Evolutionary conservation across 1,140 invertebrate genomes (phyloP).

Genomic region (Danaus plexippus): DNA sequence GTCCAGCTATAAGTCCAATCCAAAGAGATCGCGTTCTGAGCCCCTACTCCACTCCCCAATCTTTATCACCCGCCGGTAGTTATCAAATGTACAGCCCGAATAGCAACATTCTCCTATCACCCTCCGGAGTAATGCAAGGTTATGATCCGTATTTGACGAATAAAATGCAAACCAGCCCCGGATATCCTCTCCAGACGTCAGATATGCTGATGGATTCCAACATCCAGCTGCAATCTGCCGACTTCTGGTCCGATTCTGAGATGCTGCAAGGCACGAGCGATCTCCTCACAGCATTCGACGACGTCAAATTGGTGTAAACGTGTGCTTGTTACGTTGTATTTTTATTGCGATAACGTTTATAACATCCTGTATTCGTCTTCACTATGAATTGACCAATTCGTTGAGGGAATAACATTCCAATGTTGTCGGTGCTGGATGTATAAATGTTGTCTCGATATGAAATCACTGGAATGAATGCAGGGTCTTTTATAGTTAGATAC

Average conservation of each 20-base stretch:
- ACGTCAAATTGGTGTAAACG: slow-evolving; percentile 44
- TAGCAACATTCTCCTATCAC: slow-evolving; percentile 37
- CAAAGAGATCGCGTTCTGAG: slow-evolving; percentile 50
- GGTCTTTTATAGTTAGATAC: slow-evolving; percentile 35
- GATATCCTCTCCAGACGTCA: slow-evolving; percentile 33
- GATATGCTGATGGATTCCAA: slow-evolving; percentile 46
- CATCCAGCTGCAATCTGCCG: slow-evolving; percentile 34
- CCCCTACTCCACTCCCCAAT: slow-evolving; percentile 55
- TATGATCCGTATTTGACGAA: slow-evolving; percentile 54
- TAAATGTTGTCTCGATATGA: slow-evolving; percentile 22
- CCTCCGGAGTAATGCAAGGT: slow-evolving; percentile 38
- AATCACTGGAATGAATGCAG: slow-evolving; percentile 57
- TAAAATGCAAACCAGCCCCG: slow-evolving; percentile 56
- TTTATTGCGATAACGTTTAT: neutral
- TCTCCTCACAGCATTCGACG: slow-evolving; percentile 54
- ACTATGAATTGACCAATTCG: too few species aligned
- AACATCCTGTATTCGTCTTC: neutral
- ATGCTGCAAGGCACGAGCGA: slow-evolving; percentile 51
- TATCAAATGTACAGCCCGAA: slow-evolving; percentile 51
- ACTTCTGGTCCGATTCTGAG: slow-evolving; percentile 57
- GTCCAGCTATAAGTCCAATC: slow-evolving; percentile 50
- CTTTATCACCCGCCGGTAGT: slow-evolving; percentile 48
- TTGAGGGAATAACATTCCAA: too few species aligned
- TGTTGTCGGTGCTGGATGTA: slow-evolving; percentile 4
- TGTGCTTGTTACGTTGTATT: neutral